Percentiles rank a stretch among this genome's conserved stretches.
These are phyloP conservation scores for Drosophila flavopinicola DNA, from an alignment of 2,888 invertebrate genomes.

Conservation along the genomic window DNA sequence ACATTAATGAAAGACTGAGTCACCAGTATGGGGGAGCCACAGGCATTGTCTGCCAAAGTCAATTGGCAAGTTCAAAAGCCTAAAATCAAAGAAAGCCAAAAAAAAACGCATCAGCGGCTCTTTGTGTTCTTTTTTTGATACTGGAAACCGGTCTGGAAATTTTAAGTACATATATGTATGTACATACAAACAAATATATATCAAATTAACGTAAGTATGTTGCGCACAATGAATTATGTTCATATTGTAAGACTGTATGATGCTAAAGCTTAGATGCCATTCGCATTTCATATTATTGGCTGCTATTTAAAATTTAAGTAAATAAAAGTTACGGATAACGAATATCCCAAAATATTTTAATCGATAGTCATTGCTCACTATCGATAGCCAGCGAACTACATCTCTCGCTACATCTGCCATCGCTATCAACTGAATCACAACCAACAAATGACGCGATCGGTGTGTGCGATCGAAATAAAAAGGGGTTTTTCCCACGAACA, in stretches of 20 bases:
- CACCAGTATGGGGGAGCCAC: constrained; percentile 10
- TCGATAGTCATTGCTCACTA: not conserved
- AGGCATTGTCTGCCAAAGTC: constrained; percentile 17
- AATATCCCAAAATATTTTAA: constrained; percentile 2
- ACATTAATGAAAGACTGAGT: constrained; percentile 25
- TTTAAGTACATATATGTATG: not conserved
- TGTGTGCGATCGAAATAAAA: constrained; percentile 2
- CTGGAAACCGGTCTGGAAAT: constrained; percentile 41
- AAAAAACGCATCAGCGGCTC: not conserved
- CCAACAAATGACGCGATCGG: not conserved
- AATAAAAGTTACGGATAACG: not conserved
- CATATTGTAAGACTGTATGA: not conserved
- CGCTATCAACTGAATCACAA: constrained; percentile 1
- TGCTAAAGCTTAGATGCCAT: not conserved
- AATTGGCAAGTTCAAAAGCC: constrained; percentile 30
- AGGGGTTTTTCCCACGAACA: constrained; percentile 1
- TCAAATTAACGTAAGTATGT: not conserved
- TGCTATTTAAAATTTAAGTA: not conserved
- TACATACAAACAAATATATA: not conserved
- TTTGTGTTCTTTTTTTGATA: constrained; percentile 12
- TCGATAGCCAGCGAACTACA: constrained; percentile 1
- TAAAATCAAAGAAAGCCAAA: constrained; percentile 31
- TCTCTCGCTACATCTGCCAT: not conserved
- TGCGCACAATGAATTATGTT: not conserved
- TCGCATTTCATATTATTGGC: not conserved